These are phyloP conservation scores for Drosophila prostipennis DNA, from an alignment of 2,888 invertebrate genomes.

Conservation along the genomic window DNA sequence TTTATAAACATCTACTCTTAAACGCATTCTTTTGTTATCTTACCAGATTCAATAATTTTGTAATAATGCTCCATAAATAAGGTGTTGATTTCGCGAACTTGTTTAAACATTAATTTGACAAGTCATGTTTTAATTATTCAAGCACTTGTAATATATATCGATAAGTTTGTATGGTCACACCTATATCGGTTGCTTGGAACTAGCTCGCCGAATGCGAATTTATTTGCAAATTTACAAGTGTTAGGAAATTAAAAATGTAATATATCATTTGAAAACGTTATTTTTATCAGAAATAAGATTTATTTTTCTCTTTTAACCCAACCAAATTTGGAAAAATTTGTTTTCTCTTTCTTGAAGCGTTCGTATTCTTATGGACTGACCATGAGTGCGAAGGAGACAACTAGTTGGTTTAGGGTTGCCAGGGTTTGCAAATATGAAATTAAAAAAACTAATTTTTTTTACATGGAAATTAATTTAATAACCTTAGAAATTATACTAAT, in stretches of 20 bases:
- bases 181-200: not conserved
- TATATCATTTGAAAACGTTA: not conserved
- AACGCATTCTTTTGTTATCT: not conserved
- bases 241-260: not conserved
- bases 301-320: not conserved
- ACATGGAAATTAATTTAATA: not conserved
- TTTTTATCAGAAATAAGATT: not conserved
- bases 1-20: not conserved
- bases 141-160: not conserved
- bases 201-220: not conserved
- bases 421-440: not conserved
- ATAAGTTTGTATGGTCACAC: not conserved
- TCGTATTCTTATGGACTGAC: constrained; percentile 23
- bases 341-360: not conserved
- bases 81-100: not conserved
- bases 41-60: not conserved
- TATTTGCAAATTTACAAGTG: not conserved
- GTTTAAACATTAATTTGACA: not conserved
- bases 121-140: not conserved
- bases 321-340: not conserved
- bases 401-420: constrained; percentile 50
- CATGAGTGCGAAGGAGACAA: constrained; percentile 46
- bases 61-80: not conserved
- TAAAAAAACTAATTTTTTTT: not conserved
- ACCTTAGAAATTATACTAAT: not conserved